Conservation (phyloP, 2,797 vertebrate genomes). For the Gobio occitaniae region DNA sequence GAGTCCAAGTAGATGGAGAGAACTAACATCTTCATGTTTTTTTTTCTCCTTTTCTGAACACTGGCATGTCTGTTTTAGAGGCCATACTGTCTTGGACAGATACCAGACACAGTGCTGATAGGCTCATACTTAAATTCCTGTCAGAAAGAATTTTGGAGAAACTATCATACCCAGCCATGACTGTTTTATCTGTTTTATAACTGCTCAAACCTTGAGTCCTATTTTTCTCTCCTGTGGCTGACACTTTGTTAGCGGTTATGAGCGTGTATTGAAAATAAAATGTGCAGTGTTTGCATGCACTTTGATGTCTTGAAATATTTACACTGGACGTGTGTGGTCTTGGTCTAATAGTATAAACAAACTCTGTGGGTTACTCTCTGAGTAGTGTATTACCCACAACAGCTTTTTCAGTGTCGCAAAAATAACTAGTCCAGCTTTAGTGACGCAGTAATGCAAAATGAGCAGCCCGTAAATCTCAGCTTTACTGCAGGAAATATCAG, state of each 20-base stretch:
- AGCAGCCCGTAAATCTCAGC: background rate
- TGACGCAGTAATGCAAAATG: background rate
- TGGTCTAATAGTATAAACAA: conserved; percentile 50
- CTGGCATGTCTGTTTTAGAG: conserved; percentile 62
- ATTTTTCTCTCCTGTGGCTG: background rate
- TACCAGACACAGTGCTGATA: conserved; percentile 75
- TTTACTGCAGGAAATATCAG: background rate
- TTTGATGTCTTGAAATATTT: conserved; percentile 51
- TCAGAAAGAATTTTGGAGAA: conserved; percentile 56
- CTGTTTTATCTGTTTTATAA: conserved; percentile 6
- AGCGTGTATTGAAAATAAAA: conserved; percentile 31
- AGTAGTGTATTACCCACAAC: conserved; percentile 34
- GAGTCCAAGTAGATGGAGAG: conserved; percentile 73
- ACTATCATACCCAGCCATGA: background rate
- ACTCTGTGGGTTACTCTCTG: conserved; percentile 35
- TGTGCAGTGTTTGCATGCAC: conserved; percentile 31
- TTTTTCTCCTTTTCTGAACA: conserved; percentile 67
- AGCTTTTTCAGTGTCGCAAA: conserved; percentile 32
- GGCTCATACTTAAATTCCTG: conserved; percentile 66
- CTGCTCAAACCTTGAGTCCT: conserved; percentile 12
- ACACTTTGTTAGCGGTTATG: conserved; percentile 34
- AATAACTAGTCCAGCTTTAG: conserved; percentile 8
- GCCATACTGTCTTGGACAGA: conserved; percentile 73
- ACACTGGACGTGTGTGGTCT: conserved; percentile 47
- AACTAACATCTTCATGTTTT: conserved; percentile 63